These are phyloP conservation scores for Clivina fossor DNA, from an alignment of 2,888 invertebrate species.

Conservation along the genomic window DNA sequence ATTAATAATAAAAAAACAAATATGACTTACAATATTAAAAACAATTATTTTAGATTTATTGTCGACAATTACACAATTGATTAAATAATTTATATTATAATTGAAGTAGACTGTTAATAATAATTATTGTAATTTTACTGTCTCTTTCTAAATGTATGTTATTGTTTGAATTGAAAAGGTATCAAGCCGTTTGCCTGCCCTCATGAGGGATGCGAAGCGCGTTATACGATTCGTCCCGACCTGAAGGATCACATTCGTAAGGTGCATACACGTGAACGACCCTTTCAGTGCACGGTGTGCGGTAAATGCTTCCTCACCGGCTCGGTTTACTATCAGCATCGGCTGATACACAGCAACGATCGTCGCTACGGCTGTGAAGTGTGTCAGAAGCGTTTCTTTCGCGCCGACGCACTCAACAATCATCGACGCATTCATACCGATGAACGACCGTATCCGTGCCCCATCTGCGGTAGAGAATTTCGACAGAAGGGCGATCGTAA, in stretches of 20 bases:
- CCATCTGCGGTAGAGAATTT: slow-evolving; percentile 57
- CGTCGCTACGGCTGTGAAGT: slow-evolving; percentile 65
- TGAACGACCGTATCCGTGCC: slow-evolving; percentile 59
- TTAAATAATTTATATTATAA: too few relatives aligned
- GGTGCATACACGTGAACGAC: slow-evolving; percentile 65
- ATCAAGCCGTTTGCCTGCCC: slow-evolving; percentile 65
- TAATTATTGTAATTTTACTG: too few relatives aligned
- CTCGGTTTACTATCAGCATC: slow-evolving; percentile 65
- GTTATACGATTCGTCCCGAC: slow-evolving; percentile 65
- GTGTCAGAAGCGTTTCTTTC: slow-evolving; percentile 60
- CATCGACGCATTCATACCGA: slow-evolving; percentile 65
- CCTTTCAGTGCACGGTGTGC: slow-evolving; percentile 63
- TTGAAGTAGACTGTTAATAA: too few relatives aligned
- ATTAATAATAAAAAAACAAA: too few relatives aligned
- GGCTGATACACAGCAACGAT: slow-evolving; percentile 64
- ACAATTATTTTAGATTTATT: too few relatives aligned
- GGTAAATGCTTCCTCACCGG: slow-evolving; percentile 65
- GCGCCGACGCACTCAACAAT: slow-evolving; percentile 66
- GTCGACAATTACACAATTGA: too few relatives aligned
- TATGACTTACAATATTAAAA: too few relatives aligned
- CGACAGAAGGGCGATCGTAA: slow-evolving; percentile 61
- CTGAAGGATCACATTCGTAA: slow-evolving; percentile 65
- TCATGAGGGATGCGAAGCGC: slow-evolving; percentile 61
- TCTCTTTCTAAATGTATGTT: too few relatives aligned
- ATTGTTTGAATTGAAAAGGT: too few relatives aligned